Evolutionary conservation across 2,113 vertebrate genomes (phyloP), one percentile per base, ranked within the genome.

Genomic region (Pterophyllum scalare): DNA sequence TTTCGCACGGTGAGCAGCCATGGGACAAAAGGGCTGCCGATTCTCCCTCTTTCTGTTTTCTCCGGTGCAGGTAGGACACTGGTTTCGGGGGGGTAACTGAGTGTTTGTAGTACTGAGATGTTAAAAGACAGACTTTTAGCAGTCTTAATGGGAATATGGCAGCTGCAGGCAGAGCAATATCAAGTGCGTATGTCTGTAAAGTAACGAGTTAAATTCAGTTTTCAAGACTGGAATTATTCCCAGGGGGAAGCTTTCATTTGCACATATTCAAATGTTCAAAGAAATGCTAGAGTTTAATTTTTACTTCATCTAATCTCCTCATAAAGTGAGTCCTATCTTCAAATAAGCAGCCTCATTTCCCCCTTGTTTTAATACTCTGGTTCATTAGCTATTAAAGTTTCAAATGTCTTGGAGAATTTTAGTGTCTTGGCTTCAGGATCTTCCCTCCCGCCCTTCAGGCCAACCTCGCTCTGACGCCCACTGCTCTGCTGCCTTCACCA

Each of bases 21-120:
- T 96, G 95, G 95, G 95, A 91, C 94, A 96, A 83, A 95, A 95
- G 75, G 95, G 94, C 90, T 96, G 94, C 83, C 90, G 91, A 26
- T 96, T 94, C 80, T 96, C 94, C 38, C 87, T 96, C 52, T 94
- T 95, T 78, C 70, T 96, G 81, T 94, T 95, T 88, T 94, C 95
- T 33, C 95, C 96, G 0, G 93, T 95, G 81, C 94, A 95, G 95
- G 95, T 96, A 95, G 84, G 94, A 76, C 52, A 15, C 6, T 15
- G 60, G 17, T 56, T 35, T 62, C 7, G 15, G 0, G 0, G 31
- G 12, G 49, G 14, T 24, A 19, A 40, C 43, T 19, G 0, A 0
- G 17, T 72, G 31, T 72, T 72, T 52, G 26, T n/a, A 54, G 43
- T 26, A 54, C 17, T 72, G 49, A 20, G 0, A 52, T 52, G 12